Conservation (phyloP, 2,113 vertebrate species). For the Saccopteryx leptura region DNA sequence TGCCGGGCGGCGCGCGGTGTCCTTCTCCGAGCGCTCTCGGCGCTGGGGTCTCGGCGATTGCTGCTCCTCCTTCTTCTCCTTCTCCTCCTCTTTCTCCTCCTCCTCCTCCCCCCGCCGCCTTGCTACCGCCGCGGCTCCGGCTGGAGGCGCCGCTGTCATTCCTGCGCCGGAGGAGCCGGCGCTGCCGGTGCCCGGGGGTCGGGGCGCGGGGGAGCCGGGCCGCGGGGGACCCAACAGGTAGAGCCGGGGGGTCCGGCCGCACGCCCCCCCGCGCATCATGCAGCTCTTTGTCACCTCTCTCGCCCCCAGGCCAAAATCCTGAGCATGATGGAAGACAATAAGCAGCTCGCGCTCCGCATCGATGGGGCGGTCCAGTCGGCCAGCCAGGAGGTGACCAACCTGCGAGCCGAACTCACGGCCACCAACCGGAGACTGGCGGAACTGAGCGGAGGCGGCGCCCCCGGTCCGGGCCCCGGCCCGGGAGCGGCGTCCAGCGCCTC, state of each 20-base stretch:
- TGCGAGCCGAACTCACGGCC: conserved; percentile 94
- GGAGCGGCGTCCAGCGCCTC: conserved; percentile 64
- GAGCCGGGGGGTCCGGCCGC: conserved; percentile 71
- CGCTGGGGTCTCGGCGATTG: conserved; percentile 85
- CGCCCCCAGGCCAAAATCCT: conserved; percentile 95
- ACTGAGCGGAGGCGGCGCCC: conserved; percentile 88
- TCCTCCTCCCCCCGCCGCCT: conserved; percentile 77
- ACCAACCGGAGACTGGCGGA: conserved; percentile 94
- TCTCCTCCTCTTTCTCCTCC: neutral
- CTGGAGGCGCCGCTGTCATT: conserved; percentile 83
- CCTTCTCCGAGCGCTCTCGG: conserved; percentile 88
- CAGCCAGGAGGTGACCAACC: conserved; percentile 95
- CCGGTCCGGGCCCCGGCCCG: conserved; percentile 71
- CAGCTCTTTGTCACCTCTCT: conserved; percentile 92
- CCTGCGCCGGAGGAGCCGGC: conserved; percentile 79
- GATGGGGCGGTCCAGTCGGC: conserved; percentile 96
- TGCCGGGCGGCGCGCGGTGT: conserved; percentile 90
- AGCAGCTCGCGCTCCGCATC: conserved; percentile 94
- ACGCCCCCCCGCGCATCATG: conserved; percentile 90
- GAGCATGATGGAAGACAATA: conserved; percentile 98
- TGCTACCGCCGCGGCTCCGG: conserved; percentile 77
- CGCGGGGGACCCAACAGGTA: conserved; percentile 82
- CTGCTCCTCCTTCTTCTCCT: conserved; percentile 78
- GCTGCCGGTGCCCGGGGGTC: conserved; percentile 84
- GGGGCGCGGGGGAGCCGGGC: conserved; percentile 71